Conservation (phyloP, 2,888 invertebrate species). For the Parnassius glacialis region DNA sequence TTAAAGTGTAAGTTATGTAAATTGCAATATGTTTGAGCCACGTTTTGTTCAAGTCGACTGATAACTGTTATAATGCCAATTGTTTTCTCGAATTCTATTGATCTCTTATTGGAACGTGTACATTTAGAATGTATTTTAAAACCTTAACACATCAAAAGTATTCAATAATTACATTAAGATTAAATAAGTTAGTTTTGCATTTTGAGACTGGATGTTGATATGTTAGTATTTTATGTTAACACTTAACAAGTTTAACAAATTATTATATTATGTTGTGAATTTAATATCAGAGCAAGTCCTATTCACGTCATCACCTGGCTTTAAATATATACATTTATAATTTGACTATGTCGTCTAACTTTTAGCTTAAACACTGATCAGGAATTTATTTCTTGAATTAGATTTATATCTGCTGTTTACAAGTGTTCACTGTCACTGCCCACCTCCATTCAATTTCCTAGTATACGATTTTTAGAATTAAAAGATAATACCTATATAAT, state of each 20-base stretch:
- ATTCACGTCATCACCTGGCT: too few species aligned
- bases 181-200: conserved; percentile 8
- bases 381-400: neutral
- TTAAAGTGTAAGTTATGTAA: conserved; percentile 17
- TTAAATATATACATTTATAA: neutral
- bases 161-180: conserved; percentile 11
- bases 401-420: neutral
- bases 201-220: conserved; percentile 13
- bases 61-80: conserved; percentile 9
- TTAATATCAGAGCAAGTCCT: neutral
- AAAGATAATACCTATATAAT: conserved; percentile 7
- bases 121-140: conserved; percentile 2
- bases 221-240: neutral
- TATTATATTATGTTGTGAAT: conserved; percentile 2
- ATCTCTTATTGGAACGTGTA: conserved; percentile 17
- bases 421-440: conserved; percentile 2
- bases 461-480: conserved; percentile 23
- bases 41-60: conserved; percentile 7
- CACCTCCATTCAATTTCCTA: conserved; percentile 15
- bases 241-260: conserved; percentile 3
- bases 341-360: neutral
- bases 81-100: conserved; percentile 17
- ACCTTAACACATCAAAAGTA: conserved; percentile 6
- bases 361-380: neutral
- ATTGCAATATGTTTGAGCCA: conserved; percentile 16